phyloP scores from a whole-genome alignment of 2,888 invertebrate species.

The Diplazon laetatorius region DNA sequence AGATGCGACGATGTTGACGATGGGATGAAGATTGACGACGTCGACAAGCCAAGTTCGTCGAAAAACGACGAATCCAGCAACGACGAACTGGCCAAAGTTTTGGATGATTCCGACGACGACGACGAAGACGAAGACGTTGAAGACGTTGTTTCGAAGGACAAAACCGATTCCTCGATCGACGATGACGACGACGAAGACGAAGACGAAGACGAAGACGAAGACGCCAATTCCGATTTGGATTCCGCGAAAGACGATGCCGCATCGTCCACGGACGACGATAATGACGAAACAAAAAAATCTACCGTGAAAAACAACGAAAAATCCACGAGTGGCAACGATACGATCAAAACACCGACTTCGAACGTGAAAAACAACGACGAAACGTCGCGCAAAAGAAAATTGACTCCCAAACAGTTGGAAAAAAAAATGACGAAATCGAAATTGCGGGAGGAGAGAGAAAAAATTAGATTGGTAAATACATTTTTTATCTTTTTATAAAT shows the following conservation, averaged over 20 bases:
- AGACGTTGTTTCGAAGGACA: conserved; percentile 61
- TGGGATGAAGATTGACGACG: conserved; percentile 2
- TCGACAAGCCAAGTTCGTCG: conserved; percentile 20
- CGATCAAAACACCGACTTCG: no score
- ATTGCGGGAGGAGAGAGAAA: conserved; percentile 84
- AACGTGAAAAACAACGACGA: conserved; percentile 50
- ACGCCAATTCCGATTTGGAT: conserved; percentile 62
- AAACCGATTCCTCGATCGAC: conserved; percentile 45
- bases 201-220: conserved; percentile 49
- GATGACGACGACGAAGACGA: conserved; percentile 35
- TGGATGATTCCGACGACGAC: conserved; percentile 65
- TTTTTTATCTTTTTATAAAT: conserved; percentile 49
- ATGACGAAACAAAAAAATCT: conserved; percentile 58
- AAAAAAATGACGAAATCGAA: conserved; percentile 85
- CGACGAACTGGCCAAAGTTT: conserved; percentile 60
- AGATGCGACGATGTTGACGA: conserved; percentile 68
- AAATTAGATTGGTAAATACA: conserved; percentile 83
- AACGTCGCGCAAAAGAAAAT: conserved; percentile 66
- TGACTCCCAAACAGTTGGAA: conserved; percentile 83
- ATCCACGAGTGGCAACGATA: no score
- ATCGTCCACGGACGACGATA: conserved; percentile 72
- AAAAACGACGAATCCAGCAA: conserved; percentile 61
- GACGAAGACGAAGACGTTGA: conserved; percentile 66
- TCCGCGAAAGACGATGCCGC: conserved; percentile 63
- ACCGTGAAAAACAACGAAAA: conserved; percentile 45